Conservation (phyloP, 1,140 invertebrate genomes). For the Xylocopa sonorina region DNA sequence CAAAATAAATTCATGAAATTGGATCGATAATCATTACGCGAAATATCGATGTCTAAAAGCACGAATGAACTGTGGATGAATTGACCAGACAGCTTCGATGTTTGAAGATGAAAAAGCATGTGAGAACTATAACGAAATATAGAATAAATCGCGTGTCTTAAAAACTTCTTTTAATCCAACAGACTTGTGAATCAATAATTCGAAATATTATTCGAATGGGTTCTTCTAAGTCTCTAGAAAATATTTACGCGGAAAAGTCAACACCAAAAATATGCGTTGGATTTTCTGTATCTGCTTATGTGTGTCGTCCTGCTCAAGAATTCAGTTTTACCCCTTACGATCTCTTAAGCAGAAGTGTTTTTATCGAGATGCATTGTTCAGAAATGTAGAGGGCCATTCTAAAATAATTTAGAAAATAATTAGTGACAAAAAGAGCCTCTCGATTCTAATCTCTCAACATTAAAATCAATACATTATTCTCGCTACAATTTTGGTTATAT, state of each 20-base stretch:
- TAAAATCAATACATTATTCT: too few relatives aligned
- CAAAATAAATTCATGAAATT: neutral
- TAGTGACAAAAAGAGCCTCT: too few relatives aligned
- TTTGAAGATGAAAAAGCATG: neutral
- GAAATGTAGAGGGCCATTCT: too few relatives aligned
- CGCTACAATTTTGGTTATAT: too few relatives aligned
- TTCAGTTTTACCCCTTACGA: neutral
- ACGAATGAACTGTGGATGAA: neutral
- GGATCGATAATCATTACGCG: neutral
- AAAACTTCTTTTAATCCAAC: neutral
- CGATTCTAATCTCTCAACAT: too few relatives aligned
- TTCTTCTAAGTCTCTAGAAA: neutral
- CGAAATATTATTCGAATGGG: neutral
- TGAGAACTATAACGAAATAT: neutral
- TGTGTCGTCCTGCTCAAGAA: neutral
- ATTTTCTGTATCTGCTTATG: neutral
- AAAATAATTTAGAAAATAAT: neutral
- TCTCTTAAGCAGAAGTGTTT: neutral
- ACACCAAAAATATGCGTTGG: neutral
- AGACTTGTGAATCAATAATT: neutral
- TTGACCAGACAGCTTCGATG: neutral
- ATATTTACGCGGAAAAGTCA: neutral
- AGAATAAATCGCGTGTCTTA: neutral
- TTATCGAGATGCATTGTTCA: neutral
- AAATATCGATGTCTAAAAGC: neutral